A percentile compares a stretch with the other conserved stretches of the same genome.
These are phyloP conservation scores for Centropristis striata DNA, from an alignment of 2,113 vertebrate genomes.

Conservation along the genomic window DNA sequence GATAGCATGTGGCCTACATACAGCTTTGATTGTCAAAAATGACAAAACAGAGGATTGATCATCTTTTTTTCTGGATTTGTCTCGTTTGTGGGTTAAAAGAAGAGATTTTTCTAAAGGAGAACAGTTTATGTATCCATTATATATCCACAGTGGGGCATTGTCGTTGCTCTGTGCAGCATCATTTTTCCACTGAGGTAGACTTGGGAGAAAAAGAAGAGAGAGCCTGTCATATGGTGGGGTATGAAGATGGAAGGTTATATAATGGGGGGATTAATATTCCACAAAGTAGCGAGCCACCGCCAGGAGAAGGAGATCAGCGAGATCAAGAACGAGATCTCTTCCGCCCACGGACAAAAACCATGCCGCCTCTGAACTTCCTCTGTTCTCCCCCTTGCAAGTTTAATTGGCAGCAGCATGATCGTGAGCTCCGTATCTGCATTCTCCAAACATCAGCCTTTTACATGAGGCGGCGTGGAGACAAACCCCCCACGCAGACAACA, in stretches of 20 bases:
- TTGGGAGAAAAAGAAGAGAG: constrained; percentile 23
- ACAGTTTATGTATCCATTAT: neutral
- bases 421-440: constrained; percentile 72
- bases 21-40: neutral
- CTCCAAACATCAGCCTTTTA: constrained; percentile 68
- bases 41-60: neutral
- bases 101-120: neutral
- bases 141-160: constrained; percentile 24
- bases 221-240: constrained; percentile 56
- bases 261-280: constrained; percentile 84
- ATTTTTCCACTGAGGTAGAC: constrained; percentile 59
- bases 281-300: constrained; percentile 69
- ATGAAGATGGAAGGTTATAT: constrained; percentile 75
- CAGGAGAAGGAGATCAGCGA: constrained; percentile 75
- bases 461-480: constrained; percentile 35
- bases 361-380: constrained; percentile 71
- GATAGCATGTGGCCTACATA: neutral
- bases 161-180: constrained; percentile 29
- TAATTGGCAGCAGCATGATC: constrained; percentile 76
- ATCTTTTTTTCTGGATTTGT: constrained; percentile 9
- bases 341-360: constrained; percentile 75
- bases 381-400: constrained; percentile 60
- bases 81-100: constrained; percentile 1
- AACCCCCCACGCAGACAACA: constrained; percentile 54
- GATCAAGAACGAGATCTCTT: constrained; percentile 78